These are phyloP conservation scores for Dysmachus trigonus DNA, from an alignment of 2,888 invertebrate species.

Conservation along the genomic window DNA sequence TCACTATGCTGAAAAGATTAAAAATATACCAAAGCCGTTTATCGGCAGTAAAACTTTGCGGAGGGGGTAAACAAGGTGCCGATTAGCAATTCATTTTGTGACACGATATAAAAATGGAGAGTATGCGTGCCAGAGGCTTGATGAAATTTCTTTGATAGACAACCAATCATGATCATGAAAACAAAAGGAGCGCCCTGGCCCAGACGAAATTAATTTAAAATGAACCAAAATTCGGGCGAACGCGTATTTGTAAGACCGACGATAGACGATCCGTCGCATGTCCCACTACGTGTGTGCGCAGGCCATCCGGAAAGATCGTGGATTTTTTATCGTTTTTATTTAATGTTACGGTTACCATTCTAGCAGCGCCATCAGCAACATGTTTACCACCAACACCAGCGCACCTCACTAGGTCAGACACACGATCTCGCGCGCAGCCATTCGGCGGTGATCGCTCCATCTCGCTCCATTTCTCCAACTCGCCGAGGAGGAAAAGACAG, in stretches of 20 bases:
- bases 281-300: not conserved
- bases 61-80: not conserved
- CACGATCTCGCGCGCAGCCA: not conserved
- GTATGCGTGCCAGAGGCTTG: not conserved
- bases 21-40: not conserved
- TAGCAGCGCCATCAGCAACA: slow-evolving; percentile 32
- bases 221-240: not conserved
- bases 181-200: not conserved
- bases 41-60: not conserved
- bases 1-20: not conserved
- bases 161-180: not conserved
- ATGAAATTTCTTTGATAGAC: not conserved
- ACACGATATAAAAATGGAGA: not conserved
- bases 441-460: slow-evolving; percentile 20
- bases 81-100: not conserved
- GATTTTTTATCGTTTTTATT: not conserved
- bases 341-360: not conserved
- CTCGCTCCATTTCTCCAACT: slow-evolving; percentile 49
- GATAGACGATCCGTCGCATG: not conserved
- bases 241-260: not conserved
- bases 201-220: not conserved
- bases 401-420: slow-evolving; percentile 35
- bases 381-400: slow-evolving; percentile 44
- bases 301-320: not conserved
- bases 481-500: slow-evolving; percentile 31